A percentile compares a stretch with the other conserved stretches of the same genome.
phyloP scores from a whole-genome alignment of 2,113 vertebrate genomes.

The Osmerus eperlanus region DNA sequence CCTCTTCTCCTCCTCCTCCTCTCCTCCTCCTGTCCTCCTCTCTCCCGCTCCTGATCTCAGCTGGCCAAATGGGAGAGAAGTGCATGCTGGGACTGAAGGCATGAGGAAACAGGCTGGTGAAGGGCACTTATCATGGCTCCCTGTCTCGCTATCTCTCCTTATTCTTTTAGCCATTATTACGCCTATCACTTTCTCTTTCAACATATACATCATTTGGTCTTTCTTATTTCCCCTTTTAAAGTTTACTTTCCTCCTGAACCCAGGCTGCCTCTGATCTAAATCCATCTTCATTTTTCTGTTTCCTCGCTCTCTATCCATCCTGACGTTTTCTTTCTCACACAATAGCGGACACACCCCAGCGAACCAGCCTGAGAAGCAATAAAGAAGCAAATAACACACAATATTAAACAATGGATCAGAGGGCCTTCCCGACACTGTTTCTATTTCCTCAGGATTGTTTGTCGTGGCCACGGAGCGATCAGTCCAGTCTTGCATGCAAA shows the following conservation, averaged over 20 bases:
- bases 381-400: background rate
- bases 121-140: no score
- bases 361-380: background rate
- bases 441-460: background rate
- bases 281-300: background rate
- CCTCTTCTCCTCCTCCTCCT: background rate
- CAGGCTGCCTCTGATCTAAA: background rate
- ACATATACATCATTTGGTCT: no score
- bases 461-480: background rate
- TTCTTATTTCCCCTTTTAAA: no score
- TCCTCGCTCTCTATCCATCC: no score
- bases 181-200: no score
- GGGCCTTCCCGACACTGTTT: background rate
- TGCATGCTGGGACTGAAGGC: no score
- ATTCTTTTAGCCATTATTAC: no score
- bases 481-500: background rate
- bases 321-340: background rate
- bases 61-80: no score
- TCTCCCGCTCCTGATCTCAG: no score
- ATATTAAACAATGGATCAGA: slow-evolving; percentile 4
- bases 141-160: no score
- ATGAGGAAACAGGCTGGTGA: no score
- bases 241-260: no score
- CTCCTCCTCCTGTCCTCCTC: background rate
- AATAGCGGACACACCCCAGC: background rate